phyloP scores from a whole-genome alignment of 2,888 invertebrate species.

The Eupeodes luniger region DNA sequence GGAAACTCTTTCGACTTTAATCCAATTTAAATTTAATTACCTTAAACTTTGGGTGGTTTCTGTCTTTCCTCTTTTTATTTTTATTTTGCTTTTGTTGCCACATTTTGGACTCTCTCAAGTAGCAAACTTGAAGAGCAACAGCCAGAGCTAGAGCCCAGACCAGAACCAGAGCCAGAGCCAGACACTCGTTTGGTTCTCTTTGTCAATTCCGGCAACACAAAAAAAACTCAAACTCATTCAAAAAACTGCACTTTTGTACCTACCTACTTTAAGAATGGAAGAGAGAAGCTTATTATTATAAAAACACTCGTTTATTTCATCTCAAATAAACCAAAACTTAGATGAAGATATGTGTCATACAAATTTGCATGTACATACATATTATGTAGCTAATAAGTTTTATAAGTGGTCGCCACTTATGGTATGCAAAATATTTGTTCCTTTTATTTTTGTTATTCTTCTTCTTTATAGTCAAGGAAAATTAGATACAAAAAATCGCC shows the following conservation, averaged over 20 bases:
- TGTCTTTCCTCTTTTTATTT: background rate
- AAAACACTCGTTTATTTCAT: constrained; percentile 26
- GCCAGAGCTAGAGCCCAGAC: too few relatives aligned
- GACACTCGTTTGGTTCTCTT: constrained; percentile 50
- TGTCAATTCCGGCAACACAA: constrained; percentile 39
- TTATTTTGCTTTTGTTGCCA: background rate
- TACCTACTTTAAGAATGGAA: background rate
- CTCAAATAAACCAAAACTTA: background rate
- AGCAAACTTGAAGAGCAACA: constrained; percentile 45
- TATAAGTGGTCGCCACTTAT: constrained; percentile 28
- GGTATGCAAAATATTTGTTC: constrained; percentile 62
- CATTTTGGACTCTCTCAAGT: constrained; percentile 2
- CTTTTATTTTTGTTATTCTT: constrained; percentile 17
- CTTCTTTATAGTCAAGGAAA: constrained; percentile 43
- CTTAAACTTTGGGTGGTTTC: background rate
- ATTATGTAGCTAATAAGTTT: background rate
- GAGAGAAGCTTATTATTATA: constrained; percentile 19
- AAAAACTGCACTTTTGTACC: background rate
- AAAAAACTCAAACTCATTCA: constrained; percentile 24
- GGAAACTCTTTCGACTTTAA: constrained; percentile 48
- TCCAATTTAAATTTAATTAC: constrained; percentile 52
- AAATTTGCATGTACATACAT: too few relatives aligned
- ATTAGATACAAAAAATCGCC: background rate
- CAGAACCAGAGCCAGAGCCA: background rate
- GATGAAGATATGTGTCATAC: too few relatives aligned